A percentile compares a stretch with the other conserved stretches of the same genome.
Evolutionary conservation across 2,888 invertebrate genomes (phyloP).

Genomic region (Ypsolopha scabrella): DNA sequence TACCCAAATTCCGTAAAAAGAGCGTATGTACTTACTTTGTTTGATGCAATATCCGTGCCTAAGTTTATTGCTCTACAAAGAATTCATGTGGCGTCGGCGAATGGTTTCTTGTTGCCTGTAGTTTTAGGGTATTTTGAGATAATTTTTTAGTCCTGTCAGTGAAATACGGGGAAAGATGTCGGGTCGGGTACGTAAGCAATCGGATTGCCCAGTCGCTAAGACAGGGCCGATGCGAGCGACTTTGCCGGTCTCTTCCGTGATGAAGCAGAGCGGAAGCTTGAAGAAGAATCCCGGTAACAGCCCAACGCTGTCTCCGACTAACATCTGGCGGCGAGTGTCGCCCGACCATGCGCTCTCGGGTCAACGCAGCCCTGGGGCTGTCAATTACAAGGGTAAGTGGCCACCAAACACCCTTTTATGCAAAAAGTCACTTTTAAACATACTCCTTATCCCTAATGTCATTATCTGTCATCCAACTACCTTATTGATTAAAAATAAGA

Average conservation of each 20-base stretch:
- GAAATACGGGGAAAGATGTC: slow-evolving; percentile 46
- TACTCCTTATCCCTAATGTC: too few species aligned
- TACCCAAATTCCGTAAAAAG: slow-evolving; percentile 23
- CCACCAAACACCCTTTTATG: too few species aligned
- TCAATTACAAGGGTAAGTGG: slow-evolving; percentile 76
- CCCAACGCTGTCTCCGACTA: slow-evolving; percentile 76
- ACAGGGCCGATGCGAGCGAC: slow-evolving; percentile 82
- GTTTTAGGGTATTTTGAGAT: slow-evolving; percentile 8
- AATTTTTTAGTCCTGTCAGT: slow-evolving; percentile 19
- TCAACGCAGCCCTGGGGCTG: slow-evolving; percentile 79
- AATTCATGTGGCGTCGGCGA: slow-evolving; percentile 53
- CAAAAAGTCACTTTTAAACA: too few species aligned
- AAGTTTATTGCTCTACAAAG: slow-evolving; percentile 52
- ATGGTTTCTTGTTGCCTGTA: slow-evolving; percentile 4
- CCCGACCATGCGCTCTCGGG: slow-evolving; percentile 78
- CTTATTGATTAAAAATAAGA: background rate
- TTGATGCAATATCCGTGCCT: slow-evolving; percentile 22
- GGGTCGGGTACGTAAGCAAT: slow-evolving; percentile 75
- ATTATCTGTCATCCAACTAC: too few species aligned
- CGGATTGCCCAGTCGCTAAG: slow-evolving; percentile 71
- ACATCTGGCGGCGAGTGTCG: slow-evolving; percentile 76
- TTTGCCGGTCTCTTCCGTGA: slow-evolving; percentile 79
- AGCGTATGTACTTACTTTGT: slow-evolving; percentile 21
- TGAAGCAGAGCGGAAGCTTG: slow-evolving; percentile 73
- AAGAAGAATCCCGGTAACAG: slow-evolving; percentile 73